Conservation (phyloP, 1,140 invertebrate species). For the Phocides pigmalion region DNA sequence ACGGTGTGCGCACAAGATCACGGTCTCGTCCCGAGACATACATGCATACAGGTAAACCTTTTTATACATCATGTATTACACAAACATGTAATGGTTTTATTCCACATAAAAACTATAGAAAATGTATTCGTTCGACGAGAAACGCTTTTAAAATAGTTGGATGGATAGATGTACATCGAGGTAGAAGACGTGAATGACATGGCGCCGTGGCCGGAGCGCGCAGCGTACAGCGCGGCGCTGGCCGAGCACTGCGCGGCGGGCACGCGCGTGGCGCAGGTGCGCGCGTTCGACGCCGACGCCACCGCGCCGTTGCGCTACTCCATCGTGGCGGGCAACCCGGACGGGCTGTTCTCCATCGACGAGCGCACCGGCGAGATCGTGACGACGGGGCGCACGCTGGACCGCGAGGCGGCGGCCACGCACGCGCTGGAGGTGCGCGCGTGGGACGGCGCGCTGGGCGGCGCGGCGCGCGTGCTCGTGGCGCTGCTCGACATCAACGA, state of each 20-base stretch:
- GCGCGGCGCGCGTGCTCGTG: constrained; percentile 93
- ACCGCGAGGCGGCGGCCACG: constrained; percentile 92
- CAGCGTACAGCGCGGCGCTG: constrained; percentile 93
- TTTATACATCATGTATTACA: not conserved
- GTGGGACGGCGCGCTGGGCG: constrained; percentile 92
- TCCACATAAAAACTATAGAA: too few species aligned
- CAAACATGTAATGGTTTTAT: not conserved
- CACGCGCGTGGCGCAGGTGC: constrained; percentile 89
- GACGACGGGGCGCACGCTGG: constrained; percentile 92
- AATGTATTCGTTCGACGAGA: too few species aligned
- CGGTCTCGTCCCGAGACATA: constrained; percentile 92
- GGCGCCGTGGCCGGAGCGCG: constrained; percentile 92
- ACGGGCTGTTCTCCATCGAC: constrained; percentile 95
- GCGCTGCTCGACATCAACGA: constrained; percentile 94
- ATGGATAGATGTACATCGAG: constrained; percentile 92
- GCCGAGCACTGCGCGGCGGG: constrained; percentile 92
- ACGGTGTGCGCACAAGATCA: constrained; percentile 96
- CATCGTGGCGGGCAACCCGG: constrained; percentile 95
- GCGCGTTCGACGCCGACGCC: constrained; percentile 92
- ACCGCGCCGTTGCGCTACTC: constrained; percentile 90
- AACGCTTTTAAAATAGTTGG: not conserved
- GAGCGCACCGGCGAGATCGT: constrained; percentile 90
- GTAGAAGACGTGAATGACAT: constrained; percentile 97
- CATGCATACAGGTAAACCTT: constrained; percentile 89
- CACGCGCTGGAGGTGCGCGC: constrained; percentile 94